Evolutionary conservation across 2,113 vertebrate genomes (phyloP), one percentile per base, ranked within the genome.

Genomic region (Phalacrocorax pelagicus): DNA sequence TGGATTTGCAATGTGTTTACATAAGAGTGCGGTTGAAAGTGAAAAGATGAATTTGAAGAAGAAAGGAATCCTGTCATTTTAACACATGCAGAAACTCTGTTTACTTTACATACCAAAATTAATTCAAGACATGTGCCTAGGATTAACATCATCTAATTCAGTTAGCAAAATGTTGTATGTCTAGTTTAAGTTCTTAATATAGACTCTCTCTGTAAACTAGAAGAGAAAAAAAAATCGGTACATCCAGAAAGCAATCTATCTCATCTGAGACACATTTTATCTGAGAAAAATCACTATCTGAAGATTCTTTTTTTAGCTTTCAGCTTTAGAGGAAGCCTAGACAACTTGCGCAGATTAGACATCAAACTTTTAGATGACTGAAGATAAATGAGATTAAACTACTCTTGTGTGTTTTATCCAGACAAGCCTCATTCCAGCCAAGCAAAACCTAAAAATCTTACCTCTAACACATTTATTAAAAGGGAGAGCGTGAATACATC

Each of bases 221-320:
- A 82, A 80, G 6, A n/a, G 42, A 11, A 12, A 42, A 16, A 17
- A 42, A 30, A 54, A 57, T 34, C 11, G 0, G 0, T 49, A 19
- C 52, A 14, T 69, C 66, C 54, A 44, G 30, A 92, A 88, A 90
- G 34, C 19, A 77, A 47, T n/a, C 42, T 78, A 10, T 63, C 11
- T 86, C 46, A 92, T 27, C 78, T 42, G 40, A 83, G 34, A 72
- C 17, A 63, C 6, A 30, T 79, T 82, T 88, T 44, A 52, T 69
- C 36, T 70, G 30, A 90, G 62, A 73, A 77, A 63, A 93, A 72
- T 49, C 11, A 24, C 15, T 55, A 30, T 40, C 26, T 80, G 40
- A 88, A 65, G n/a, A 52, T 47, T 85, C 11, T 40, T 44, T 84
- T 93, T 63, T 92, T 57, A 72, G 15, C 46, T 86, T 1, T 27